Evolutionary conservation across 2,888 invertebrate species (phyloP).

Genomic region (Aspidiotus rigidus): DNA sequence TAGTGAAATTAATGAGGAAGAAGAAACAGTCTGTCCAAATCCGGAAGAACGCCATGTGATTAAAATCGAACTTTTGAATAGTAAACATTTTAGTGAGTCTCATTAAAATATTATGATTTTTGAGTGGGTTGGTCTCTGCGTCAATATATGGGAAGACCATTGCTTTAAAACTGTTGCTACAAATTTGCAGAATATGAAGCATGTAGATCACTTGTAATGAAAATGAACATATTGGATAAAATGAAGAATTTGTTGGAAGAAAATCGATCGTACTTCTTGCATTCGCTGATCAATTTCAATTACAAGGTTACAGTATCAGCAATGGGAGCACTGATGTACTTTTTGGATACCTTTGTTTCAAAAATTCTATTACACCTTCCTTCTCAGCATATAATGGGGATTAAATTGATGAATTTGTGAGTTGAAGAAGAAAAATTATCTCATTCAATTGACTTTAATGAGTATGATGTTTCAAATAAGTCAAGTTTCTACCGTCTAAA

Average conservation of each 20-base stretch:
- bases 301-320: constrained; percentile 57
- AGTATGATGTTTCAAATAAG: too few relatives aligned
- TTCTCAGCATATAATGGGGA: constrained; percentile 47
- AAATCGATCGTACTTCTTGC: constrained; percentile 49
- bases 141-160: too few relatives aligned
- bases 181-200: constrained; percentile 48
- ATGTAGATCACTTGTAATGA: constrained; percentile 50
- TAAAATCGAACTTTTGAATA: constrained; percentile 44
- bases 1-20: constrained; percentile 34
- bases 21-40: too few relatives aligned
- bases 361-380: constrained; percentile 40
- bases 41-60: neutral
- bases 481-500: too few relatives aligned
- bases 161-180: too few relatives aligned
- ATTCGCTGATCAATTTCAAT: constrained; percentile 55
- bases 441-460: too few relatives aligned
- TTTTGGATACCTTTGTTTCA: constrained; percentile 50
- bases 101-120: neutral
- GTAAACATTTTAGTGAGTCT: constrained; percentile 52
- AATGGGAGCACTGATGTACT: constrained; percentile 60
- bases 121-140: too few relatives aligned
- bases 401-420: constrained; percentile 50
- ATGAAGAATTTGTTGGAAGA: constrained; percentile 48
- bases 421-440: constrained; percentile 36
- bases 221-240: constrained; percentile 50